Evolutionary conservation across 2,888 invertebrate genomes (phyloP), one percentile per base, ranked within the genome.

Genomic region (Spilarctia lutea): DNA sequence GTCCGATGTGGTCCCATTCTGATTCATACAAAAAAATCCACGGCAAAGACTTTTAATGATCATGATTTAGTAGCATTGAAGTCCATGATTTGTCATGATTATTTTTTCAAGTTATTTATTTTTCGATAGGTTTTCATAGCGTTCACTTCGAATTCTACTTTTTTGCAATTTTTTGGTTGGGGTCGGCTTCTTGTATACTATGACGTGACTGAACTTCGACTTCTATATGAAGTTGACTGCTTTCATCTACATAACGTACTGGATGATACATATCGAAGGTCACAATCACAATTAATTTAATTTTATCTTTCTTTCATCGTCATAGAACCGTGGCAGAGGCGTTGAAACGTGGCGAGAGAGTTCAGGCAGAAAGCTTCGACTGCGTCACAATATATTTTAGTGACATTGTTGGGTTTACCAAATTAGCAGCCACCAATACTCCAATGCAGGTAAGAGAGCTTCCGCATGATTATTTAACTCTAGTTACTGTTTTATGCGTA

Each of bases 311-410:
- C 33, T 52, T 27, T 16, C 2, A 24, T 65, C 39, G 1, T 52
- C n/a, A 7, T 87, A 98, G 98, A 90, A 97, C 97, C 0, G 98
- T 98, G 0, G 98, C 98, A 0, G 98, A 98, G 83, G 96, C 98
- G 0, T 87, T 98, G 75, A 98, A 98, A 86, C 96, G 97, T 27
- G 98, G 98, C 0, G 97, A 98, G 83, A 96, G 97, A 0, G 98
- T 98, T 0, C 97, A 97, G 86, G 98, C 98, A 0, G 98, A 98
- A 91, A 97, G 97, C 81, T 98, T 97, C 87, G 97, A 98, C 81
- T 97, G 97, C 79, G 98, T 98, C 11, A 98, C 98, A 0, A 97
- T 98, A 79, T 97, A 98, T 88, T 98, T 98, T 89, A 98, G 98
- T 85, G 98, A 98, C 86, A 97, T 98, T 79, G 98, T 98, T 1